Percentiles rank a stretch among this genome's conserved stretches.
Evolutionary conservation across 2,113 vertebrate species (phyloP).

Genomic region (Pheucticus melanocephalus): DNA sequence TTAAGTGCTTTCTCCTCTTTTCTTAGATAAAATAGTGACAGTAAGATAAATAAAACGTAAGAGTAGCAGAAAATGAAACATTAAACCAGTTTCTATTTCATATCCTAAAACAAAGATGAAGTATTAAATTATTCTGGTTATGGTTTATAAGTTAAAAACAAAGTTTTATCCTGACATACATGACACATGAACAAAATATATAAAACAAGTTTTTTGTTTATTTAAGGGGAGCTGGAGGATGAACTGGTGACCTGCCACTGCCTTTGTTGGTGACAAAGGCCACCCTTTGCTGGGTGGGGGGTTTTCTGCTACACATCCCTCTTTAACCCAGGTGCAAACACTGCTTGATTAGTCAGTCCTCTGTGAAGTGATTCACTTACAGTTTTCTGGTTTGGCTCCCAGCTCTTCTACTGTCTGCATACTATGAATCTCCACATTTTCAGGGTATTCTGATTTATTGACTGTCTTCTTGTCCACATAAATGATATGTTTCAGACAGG

Average conservation of each 20-base stretch:
- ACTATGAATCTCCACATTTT: constrained; percentile 83
- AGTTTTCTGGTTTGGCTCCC: constrained; percentile 86
- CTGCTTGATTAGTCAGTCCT: not conserved
- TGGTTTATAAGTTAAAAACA: not conserved
- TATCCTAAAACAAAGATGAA: not conserved
- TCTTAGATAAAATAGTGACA: not conserved
- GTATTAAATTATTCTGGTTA: not conserved
- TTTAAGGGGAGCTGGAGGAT: not conserved
- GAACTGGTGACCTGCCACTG: not conserved
- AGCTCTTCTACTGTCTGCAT: constrained; percentile 87
- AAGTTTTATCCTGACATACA: not conserved
- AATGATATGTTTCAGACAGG: constrained; percentile 87
- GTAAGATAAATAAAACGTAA: not conserved
- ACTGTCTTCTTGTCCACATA: constrained; percentile 87
- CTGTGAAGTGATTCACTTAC: constrained; percentile 75
- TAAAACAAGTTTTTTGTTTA: not conserved
- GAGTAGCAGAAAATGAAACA: not conserved
- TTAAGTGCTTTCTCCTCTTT: not conserved
- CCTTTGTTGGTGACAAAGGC: not conserved
- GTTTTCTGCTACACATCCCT: not conserved
- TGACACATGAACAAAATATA: not conserved
- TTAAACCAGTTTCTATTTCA: not conserved
- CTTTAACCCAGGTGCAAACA: not conserved
- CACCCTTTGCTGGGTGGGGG: not conserved
- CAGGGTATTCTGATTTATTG: constrained; percentile 82